Evolutionary conservation across 2,797 vertebrate species (phyloP).

Genomic region (Fratercula arctica): DNA sequence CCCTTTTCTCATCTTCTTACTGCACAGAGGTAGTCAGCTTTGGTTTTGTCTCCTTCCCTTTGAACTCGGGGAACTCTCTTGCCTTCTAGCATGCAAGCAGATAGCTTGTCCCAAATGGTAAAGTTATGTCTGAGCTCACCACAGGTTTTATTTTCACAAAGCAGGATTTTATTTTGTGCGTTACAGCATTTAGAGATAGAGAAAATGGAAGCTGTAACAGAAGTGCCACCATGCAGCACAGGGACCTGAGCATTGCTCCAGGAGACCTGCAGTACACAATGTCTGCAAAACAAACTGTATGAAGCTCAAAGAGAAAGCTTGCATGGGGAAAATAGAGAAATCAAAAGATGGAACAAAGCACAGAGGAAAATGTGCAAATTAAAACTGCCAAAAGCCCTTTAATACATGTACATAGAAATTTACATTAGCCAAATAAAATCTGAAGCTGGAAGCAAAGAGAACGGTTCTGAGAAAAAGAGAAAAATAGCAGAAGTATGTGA

Average conservation of each 20-base stretch:
- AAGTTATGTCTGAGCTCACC: neutral
- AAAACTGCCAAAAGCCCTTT: neutral
- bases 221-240: neutral
- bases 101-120: neutral
- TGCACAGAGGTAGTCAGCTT: neutral
- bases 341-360: neutral
- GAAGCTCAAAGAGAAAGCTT: neutral
- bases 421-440: neutral
- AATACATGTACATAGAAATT: neutral
- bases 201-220: neutral
- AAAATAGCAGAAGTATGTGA: neutral
- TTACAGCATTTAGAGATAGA: neutral
- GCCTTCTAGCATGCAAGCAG: neutral
- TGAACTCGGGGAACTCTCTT: neutral
- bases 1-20: neutral
- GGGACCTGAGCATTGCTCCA: neutral
- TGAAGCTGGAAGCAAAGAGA: neutral
- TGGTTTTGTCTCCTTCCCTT: neutral
- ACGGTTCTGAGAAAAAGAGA: neutral
- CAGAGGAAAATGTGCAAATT: neutral
- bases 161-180: neutral
- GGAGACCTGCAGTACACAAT: neutral
- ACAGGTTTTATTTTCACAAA: neutral
- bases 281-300: neutral
- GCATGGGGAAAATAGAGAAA: neutral